Evolutionary conservation across 35 echinoderm and acorn worm species (phyloP), one percentile per base, ranked within the genome.

Genomic region (Chiridota heheva): DNA sequence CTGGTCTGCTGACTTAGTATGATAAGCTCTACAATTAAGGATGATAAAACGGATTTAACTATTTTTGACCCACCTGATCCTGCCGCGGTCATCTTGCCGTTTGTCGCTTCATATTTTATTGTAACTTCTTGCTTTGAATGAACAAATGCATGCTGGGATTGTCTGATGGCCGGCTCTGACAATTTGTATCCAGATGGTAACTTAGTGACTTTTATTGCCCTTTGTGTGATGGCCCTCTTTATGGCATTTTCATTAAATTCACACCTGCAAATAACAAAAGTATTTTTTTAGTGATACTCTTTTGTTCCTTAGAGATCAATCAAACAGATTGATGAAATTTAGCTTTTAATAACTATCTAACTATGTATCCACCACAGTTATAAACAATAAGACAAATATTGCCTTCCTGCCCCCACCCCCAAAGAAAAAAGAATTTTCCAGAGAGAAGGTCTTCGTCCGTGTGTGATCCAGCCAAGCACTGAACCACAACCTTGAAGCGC

Each of bases 71-170:
- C 93, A 80, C 83, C 85, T 34, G 88, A 84, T 64, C n/a, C n/a
- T n/a, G n/a, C n/a, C n/a, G n/a, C n/a, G n/a, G 88, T 40, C 53
- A 96, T 57, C 53, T 96, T 96, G 36, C 87, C 93, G 47, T 82
- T 83, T 5, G 45, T 78, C 42, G 53, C 53, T 71, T 83, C 77
- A 71, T 83, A 72, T 29, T 35, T 51, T 27, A 40, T 60, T 47
- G 72, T 48, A 5, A 96, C 83, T 36, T 83, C 71, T 47, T 71
- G 47, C 72, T 87, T 96, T 5, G 82, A 87, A 82, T 96, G 57
- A 17, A 41, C 40, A 57, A 96, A 96, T 35, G 34, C 41, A 40
- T 84, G n/a, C 6, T 84, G 31, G 6, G 83, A 72, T 22, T 77
- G 73, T 17, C 33, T 45, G n/a, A 96, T 78, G 0, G 27, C 31